Percentiles rank a stretch among this genome's conserved stretches.
phyloP scores from a whole-genome alignment of 2,113 vertebrate species.

The Proteles cristata region DNA sequence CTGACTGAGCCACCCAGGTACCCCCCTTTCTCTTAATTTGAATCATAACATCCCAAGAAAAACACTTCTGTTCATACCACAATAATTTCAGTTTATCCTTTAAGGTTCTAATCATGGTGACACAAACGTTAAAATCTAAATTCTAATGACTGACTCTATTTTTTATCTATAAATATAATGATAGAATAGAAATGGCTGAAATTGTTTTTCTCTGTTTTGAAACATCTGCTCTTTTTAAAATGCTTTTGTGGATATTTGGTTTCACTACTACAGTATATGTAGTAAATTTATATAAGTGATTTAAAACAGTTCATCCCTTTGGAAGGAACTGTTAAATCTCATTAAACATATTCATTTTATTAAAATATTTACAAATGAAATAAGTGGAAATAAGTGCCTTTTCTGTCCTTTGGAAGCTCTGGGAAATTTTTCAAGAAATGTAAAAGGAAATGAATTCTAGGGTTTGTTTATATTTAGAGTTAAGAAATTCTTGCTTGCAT shows the following conservation, averaged over 20 bases:
- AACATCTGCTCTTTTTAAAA: background rate
- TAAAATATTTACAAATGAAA: background rate
- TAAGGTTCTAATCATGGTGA: background rate
- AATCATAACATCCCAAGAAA: background rate
- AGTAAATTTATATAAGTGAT: background rate
- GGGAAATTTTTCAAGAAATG: background rate
- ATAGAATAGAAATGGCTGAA: background rate
- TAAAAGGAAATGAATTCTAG: conserved; percentile 17
- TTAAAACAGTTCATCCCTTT: background rate
- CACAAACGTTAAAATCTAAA: background rate
- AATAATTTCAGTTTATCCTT: conserved; percentile 14
- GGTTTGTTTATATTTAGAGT: background rate
- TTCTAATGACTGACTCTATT: background rate
- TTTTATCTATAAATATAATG: conserved; percentile 12
- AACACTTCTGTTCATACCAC: background rate
- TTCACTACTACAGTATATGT: background rate
- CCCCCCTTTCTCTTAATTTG: background rate
- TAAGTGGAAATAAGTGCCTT: background rate
- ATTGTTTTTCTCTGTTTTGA: background rate
- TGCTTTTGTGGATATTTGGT: background rate
- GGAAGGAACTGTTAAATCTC: background rate
- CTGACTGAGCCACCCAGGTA: too few species aligned
- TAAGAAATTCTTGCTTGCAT: background rate
- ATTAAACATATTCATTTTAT: conserved; percentile 7
- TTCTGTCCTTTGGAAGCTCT: background rate